phyloP scores from a whole-genome alignment of 2,113 vertebrate genomes.

The Lophura nycthemera region DNA sequence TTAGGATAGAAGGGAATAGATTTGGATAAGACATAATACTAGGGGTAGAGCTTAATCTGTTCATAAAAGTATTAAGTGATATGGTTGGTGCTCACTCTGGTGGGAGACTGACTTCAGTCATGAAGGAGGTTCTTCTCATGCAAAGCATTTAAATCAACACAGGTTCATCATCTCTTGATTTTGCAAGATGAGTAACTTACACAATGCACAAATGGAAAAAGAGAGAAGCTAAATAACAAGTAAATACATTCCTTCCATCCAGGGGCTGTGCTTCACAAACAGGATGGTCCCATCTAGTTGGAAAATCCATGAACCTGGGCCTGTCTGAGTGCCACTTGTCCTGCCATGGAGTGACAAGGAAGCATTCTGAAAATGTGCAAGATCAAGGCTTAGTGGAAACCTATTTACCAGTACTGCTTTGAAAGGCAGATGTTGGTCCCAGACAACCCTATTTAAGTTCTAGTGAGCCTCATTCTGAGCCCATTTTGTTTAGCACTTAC shows the following conservation, averaged over 20 bases:
- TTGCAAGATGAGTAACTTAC: background rate
- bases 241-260: background rate
- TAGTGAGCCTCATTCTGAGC: background rate
- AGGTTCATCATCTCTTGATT: background rate
- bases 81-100: fast-evolving
- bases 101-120: background rate
- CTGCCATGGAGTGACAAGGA: background rate
- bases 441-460: background rate
- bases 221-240: background rate
- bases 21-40: background rate
- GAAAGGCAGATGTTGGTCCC: background rate
- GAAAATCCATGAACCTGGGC: background rate
- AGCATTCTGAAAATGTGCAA: background rate
- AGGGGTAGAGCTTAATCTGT: background rate
- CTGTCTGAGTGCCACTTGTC: background rate
- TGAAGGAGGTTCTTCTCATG: background rate
- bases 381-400: background rate
- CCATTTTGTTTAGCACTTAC: background rate
- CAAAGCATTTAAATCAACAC: background rate
- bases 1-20: background rate
- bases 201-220: fast-evolving
- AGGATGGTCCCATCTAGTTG: background rate
- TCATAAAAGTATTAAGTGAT: background rate
- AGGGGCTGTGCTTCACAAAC: background rate
- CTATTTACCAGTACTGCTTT: background rate